phyloP scores from a whole-genome alignment of 2,113 vertebrate species.

The Anolis carolinensis region DNA sequence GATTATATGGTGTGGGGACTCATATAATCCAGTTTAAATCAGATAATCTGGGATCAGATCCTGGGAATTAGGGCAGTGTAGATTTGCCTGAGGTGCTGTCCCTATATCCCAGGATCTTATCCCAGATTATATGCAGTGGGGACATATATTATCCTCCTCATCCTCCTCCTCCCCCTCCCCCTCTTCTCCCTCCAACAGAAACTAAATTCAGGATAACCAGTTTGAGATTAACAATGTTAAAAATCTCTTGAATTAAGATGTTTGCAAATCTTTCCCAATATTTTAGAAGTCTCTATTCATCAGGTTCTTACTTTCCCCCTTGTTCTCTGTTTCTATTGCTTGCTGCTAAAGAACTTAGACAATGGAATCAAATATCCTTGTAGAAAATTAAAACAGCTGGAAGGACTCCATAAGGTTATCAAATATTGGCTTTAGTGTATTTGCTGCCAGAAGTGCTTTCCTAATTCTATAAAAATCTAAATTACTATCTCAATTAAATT shows the following conservation, averaged over 20 bases:
- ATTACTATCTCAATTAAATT: too few species aligned
- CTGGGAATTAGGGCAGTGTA: too few species aligned
- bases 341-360: constrained; percentile 13
- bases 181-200: too few species aligned
- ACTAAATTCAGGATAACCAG: too few species aligned
- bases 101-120: too few species aligned
- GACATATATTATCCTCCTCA: too few species aligned
- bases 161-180: too few species aligned
- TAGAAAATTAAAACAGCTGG: constrained; percentile 1
- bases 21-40: too few species aligned
- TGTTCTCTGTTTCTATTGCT: not conserved
- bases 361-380: constrained; percentile 15
- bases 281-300: not conserved
- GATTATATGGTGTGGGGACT: too few species aligned
- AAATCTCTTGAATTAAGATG: not conserved
- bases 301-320: not conserved
- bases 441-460: constrained; percentile 19
- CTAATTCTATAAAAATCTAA: not conserved
- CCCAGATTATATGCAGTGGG: too few species aligned
- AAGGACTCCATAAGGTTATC: not conserved
- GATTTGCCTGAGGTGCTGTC: too few species aligned
- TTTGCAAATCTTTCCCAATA: not conserved
- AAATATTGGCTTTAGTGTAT: constrained; percentile 14
- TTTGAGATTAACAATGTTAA: not conserved
- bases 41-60: too few species aligned